These are phyloP conservation scores for Paratrypauchen microcephalus DNA, from an alignment of 2,797 vertebrate species.

Conservation along the genomic window DNA sequence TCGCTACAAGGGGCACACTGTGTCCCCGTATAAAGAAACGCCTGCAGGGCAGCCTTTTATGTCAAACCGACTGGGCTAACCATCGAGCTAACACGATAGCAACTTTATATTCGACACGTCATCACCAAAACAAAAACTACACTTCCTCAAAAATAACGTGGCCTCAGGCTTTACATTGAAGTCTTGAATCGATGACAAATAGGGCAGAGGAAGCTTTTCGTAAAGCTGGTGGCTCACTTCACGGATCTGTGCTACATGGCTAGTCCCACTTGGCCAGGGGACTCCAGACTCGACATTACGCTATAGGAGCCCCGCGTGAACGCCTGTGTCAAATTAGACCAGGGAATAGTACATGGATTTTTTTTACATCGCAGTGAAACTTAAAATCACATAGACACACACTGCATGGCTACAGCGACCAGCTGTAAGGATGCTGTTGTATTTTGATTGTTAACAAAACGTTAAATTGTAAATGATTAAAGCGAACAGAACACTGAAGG, in stretches of 20 bases:
- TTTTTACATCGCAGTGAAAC: not conserved
- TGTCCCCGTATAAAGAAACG: slow-evolving; percentile 39
- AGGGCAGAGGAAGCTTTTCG: slow-evolving; percentile 20
- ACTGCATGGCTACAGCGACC: not conserved
- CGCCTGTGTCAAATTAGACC: slow-evolving; percentile 52
- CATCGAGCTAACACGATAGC: slow-evolving; percentile 43
- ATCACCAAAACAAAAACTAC: slow-evolving; percentile 16
- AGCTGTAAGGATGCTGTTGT: not conserved
- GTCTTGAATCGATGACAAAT: not conserved
- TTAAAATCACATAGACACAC: not conserved
- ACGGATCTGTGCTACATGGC: slow-evolving; percentile 50
- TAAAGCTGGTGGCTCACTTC: slow-evolving; percentile 31
- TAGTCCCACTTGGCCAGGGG: slow-evolving; percentile 54
- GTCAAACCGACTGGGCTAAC: slow-evolving; percentile 45
- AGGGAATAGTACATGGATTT: not conserved
- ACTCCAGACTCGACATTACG: slow-evolving; percentile 41
- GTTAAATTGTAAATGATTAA: not conserved
- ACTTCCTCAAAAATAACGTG: not conserved
- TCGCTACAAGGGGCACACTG: slow-evolving; percentile 48
- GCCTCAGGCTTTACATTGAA: not conserved
- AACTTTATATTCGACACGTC: slow-evolving; percentile 36
- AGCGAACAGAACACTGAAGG: not conserved
- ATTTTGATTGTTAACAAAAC: not conserved
- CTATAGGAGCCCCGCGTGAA: slow-evolving; percentile 33
- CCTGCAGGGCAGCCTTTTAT: slow-evolving; percentile 45